phyloP scores from a whole-genome alignment of 2,797 vertebrate species.

The Gymnopithys bicolor region DNA sequence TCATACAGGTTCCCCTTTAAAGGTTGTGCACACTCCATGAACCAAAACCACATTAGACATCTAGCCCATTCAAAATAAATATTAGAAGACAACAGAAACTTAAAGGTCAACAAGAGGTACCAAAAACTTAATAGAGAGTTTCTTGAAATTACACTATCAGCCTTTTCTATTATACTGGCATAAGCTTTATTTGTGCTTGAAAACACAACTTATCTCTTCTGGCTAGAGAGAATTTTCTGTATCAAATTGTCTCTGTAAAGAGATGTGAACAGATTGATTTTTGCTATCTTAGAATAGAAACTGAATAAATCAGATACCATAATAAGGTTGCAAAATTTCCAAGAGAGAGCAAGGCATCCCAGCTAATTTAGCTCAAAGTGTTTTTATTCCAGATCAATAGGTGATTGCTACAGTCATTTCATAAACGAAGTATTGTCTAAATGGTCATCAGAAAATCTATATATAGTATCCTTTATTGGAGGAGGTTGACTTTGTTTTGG shows the following conservation, averaged over 20 bases:
- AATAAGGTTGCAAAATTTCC: not conserved
- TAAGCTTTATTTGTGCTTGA: not conserved
- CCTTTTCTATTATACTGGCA: not conserved
- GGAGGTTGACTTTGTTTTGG: not conserved
- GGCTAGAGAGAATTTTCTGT: not conserved
- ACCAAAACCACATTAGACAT: not conserved
- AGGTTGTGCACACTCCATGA: not conserved
- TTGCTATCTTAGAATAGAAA: not conserved
- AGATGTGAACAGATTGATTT: not conserved
- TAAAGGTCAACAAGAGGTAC: not conserved
- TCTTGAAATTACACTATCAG: not conserved
- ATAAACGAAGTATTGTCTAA: not conserved
- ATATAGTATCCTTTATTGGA: not conserved
- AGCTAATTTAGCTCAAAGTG: not conserved
- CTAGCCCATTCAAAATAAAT: not conserved
- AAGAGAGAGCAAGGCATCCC: not conserved
- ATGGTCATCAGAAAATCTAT: not conserved
- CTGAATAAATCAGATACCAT: not conserved
- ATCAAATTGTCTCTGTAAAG: not conserved
- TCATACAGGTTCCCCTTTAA: not conserved
- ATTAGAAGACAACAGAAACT: not conserved
- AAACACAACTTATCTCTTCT: not conserved
- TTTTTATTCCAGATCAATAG: not conserved
- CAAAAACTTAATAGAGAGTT: not conserved
- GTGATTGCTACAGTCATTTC: not conserved